A percentile compares a stretch with the other conserved stretches of the same genome.
Evolutionary conservation across 2,797 vertebrate genomes (phyloP).

Genomic region (Chelidonichthys spinosus): DNA sequence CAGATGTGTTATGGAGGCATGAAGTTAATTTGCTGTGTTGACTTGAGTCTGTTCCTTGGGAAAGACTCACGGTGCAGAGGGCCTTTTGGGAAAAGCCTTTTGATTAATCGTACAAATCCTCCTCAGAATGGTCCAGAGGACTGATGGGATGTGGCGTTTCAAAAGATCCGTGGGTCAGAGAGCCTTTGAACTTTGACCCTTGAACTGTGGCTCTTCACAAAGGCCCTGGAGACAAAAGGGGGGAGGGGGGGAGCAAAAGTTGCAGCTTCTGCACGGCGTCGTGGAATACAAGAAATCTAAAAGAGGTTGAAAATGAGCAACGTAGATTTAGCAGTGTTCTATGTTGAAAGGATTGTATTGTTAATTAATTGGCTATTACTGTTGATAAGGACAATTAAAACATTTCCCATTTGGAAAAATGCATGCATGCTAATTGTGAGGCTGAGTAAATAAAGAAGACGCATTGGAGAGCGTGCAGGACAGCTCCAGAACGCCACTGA

Average conservation of each 20-base stretch:
- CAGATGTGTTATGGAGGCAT: conserved; percentile 1
- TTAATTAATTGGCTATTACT: conserved; percentile 28
- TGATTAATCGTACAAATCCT: conserved; percentile 77
- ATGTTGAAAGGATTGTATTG: not conserved
- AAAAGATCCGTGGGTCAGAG: conserved; percentile 78
- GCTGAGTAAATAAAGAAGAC: conserved; percentile 48
- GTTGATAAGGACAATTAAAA: conserved; percentile 13
- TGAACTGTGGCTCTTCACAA: conserved; percentile 69
- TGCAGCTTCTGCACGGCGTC: conserved; percentile 33
- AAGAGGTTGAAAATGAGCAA: not conserved
- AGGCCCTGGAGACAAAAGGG: conserved; percentile 62
- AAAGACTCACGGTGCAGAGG: conserved; percentile 27
- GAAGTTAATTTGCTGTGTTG: conserved; percentile 46
- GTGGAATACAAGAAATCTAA: not conserved
- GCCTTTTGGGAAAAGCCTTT: conserved; percentile 40
- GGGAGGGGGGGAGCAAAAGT: conserved; percentile 41
- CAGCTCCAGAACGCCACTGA: conserved; percentile 43
- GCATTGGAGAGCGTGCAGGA: conserved; percentile 40
- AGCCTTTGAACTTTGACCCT: conserved; percentile 79
- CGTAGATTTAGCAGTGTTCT: not conserved
- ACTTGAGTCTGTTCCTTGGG: conserved; percentile 25
- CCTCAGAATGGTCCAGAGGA: conserved; percentile 68
- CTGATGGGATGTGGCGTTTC: conserved; percentile 79
- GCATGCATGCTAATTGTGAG: conserved; percentile 25
- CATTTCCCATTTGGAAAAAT: conserved; percentile 11